A percentile compares a stretch with the other conserved stretches of the same genome.
These are phyloP conservation scores for Ammodytes dubius DNA, from an alignment of 2,113 vertebrate species.

Conservation along the genomic window DNA sequence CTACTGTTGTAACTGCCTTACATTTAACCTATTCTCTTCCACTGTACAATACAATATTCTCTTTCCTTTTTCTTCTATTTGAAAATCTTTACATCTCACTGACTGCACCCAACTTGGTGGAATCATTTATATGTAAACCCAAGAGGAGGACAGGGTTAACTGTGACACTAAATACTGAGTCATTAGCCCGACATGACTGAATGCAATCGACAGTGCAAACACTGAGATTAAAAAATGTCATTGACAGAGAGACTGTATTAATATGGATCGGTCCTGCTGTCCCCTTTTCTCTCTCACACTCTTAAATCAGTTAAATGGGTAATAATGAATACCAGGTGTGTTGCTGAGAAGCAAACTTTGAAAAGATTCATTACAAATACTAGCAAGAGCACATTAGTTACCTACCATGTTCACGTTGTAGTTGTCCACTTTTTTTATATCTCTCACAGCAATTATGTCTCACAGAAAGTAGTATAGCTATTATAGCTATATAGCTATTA, in stretches of 20 bases:
- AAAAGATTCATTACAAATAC: background rate
- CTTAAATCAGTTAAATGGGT: background rate
- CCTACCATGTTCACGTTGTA: background rate
- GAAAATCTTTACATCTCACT: background rate
- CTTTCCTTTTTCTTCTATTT: background rate
- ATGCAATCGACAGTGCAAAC: background rate
- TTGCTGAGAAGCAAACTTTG: background rate
- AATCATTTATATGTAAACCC: background rate
- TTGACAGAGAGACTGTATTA: background rate
- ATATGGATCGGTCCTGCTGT: background rate
- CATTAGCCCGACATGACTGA: background rate
- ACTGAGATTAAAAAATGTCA: background rate
- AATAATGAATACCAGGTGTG: background rate
- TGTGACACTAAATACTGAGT: background rate
- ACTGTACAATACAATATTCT: background rate
- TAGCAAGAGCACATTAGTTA: conserved; percentile 5
- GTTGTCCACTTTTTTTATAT: background rate
- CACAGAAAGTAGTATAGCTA: background rate
- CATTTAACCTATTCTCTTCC: background rate
- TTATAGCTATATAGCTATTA: too few relatives aligned
- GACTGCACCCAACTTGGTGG: background rate
- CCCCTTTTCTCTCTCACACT: background rate
- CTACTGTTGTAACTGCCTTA: background rate
- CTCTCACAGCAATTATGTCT: background rate
- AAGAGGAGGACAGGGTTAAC: background rate